Evolutionary conservation across 2,113 vertebrate genomes (phyloP).

Genomic region (Hypocryptadius cinnamomeus): DNA sequence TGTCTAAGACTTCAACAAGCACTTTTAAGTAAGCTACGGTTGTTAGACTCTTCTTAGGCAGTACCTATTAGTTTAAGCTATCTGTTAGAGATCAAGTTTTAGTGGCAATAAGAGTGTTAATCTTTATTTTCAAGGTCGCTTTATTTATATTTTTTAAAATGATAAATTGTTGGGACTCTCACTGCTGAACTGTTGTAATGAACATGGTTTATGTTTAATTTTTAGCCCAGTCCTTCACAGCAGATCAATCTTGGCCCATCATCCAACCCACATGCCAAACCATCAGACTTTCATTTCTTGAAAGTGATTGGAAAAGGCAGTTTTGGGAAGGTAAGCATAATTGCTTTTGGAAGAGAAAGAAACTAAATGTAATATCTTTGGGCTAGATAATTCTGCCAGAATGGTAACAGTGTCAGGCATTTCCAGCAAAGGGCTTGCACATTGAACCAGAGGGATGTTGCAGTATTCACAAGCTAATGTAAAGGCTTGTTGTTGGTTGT

Average conservation of each 20-base stretch:
- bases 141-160: not conserved
- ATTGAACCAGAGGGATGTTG: not conserved
- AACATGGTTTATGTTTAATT: not conserved
- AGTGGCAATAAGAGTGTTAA: not conserved
- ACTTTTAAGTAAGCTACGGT: not conserved
- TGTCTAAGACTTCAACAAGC: not conserved
- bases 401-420: not conserved
- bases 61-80: not conserved
- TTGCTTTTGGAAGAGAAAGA: not conserved
- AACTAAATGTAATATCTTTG: not conserved
- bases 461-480: not conserved
- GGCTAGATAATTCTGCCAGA: not conserved
- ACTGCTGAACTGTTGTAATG: not conserved
- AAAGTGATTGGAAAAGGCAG: constrained; percentile 99
- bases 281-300: constrained; percentile 95
- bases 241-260: constrained; percentile 98
- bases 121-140: not conserved
- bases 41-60: not conserved
- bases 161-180: not conserved
- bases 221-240: constrained; percentile 92
- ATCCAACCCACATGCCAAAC: constrained; percentile 95
- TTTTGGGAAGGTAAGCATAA: constrained; percentile 83
- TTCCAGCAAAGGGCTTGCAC: not conserved
- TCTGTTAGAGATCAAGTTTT: not conserved
- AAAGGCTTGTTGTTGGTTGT: not conserved